phyloP scores from a whole-genome alignment of 2,113 vertebrate species.

The Pelvicachromis taeniatus region DNA sequence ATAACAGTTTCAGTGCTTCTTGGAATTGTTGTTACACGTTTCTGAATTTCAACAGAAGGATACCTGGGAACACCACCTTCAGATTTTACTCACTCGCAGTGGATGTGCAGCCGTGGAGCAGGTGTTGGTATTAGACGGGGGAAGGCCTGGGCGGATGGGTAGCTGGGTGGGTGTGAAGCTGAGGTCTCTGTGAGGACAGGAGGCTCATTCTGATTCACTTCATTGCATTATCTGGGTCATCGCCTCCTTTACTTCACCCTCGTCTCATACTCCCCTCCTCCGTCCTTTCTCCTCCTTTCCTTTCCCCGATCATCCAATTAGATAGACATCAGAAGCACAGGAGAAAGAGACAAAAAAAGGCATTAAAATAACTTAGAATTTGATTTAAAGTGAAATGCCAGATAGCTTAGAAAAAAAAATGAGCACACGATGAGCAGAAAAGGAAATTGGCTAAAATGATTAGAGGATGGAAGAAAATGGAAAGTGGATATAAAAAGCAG shows the following conservation, averaged over 20 bases:
- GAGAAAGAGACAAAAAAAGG: not conserved
- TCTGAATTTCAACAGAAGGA: not conserved
- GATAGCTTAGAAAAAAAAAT: not conserved
- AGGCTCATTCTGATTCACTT: conserved; percentile 57
- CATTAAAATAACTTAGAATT: not conserved
- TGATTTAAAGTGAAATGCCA: not conserved
- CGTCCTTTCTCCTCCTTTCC: not conserved
- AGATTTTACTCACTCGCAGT: not conserved
- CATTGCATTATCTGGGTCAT: conserved; percentile 61
- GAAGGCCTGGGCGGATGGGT: not conserved
- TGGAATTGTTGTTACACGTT: not conserved
- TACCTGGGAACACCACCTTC: not conserved
- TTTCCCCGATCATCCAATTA: conserved; percentile 14
- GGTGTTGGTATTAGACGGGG: not conserved
- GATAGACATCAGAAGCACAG: not conserved
- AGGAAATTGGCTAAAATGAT: not conserved
- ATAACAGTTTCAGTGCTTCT: not conserved
- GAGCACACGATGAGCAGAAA: not conserved
- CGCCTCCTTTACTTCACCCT: conserved; percentile 14
- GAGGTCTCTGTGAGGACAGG: not conserved
- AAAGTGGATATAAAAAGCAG: not conserved
- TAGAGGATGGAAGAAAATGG: not conserved
- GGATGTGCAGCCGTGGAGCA: not conserved
- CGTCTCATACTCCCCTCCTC: not conserved
- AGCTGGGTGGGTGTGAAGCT: conserved; percentile 1